Conservation (phyloP, 2,888 invertebrate species). For the Cyrtodaria siliqua region DNA sequence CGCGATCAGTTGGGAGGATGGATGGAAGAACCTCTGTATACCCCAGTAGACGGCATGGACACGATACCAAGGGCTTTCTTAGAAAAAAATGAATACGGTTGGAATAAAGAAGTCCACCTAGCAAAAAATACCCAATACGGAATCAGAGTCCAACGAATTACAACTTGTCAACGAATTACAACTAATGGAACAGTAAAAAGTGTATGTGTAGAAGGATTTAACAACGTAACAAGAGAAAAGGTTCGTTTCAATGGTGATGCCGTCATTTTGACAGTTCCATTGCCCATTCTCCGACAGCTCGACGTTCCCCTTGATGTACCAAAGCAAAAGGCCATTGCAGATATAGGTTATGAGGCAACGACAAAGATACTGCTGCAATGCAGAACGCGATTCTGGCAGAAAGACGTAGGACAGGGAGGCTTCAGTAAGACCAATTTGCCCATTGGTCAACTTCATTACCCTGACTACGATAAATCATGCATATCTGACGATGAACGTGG, state of each 20-base stretch:
- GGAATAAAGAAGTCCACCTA: conserved; percentile 7
- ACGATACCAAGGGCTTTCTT: conserved; percentile 7
- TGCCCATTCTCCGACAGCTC: conserved; percentile 51
- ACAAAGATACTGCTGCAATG: conserved; percentile 56
- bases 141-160: background rate
- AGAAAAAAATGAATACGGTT: conserved; percentile 6
- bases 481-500: conserved; percentile 26
- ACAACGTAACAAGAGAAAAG: conserved; percentile 22
- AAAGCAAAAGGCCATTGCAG: conserved; percentile 30
- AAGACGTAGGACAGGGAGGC: conserved; percentile 47
- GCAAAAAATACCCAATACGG: background rate
- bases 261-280: conserved; percentile 51
- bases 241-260: conserved; percentile 36
- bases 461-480: conserved; percentile 10
- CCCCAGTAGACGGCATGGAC: conserved; percentile 18
- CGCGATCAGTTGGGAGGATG: conserved; percentile 22
- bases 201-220: conserved; percentile 27
- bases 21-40: conserved; percentile 16
- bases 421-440: conserved; percentile 21
- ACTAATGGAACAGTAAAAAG: too few relatives aligned
- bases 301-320: conserved; percentile 14
- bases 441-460: conserved; percentile 28
- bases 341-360: conserved; percentile 37
- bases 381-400: conserved; percentile 53
- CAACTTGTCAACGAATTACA: too few relatives aligned